Base-by-base conservation (phyloP, 2,888 invertebrate species). In the Fragum fragum region DNA sequence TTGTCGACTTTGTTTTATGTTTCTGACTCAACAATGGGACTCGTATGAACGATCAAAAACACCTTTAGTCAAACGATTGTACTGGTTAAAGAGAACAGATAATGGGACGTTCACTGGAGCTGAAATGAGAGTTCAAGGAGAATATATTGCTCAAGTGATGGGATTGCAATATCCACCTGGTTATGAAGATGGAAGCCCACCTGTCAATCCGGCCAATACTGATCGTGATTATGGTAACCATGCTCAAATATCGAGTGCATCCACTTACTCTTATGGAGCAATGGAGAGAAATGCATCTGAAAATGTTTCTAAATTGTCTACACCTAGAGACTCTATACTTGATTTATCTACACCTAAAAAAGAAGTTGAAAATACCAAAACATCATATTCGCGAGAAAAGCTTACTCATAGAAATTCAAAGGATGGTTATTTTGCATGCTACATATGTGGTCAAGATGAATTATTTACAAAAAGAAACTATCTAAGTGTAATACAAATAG, bases 1-100 rank as follows among this genome's bases (percentile, higher is more conserved):
- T 79, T 98, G 98, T 95, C 96, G 96, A 94, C 96, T 98, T 39
- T 98, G 98, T 95, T 97, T 97, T 95, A 96, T 97, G 72, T 96
- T 98, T 92, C 96, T 98, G 59, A 96, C 97, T 76, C 97, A 98
- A 94, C 98, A 98, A 95, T 98, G 98, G 98, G 97, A 98, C 91
- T 96, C 97, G 85, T 97, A 97, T 94, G 98, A 98, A 95, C 95
- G 97, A 59, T 97, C 97, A 91, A 96, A 96, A 93, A 97, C 97
- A 89, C 98, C 98, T 0, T 97, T 97, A 94, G 96, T 96, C 87
- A 98, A 98, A 94, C 95, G 98, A 73, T 96, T 98, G 92, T 98
- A 98, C 93, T 98, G 98, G 97, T 96, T 98, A 95, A 98, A 98
- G 95, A 95, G 98, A 89, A 96, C 97, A 88, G 98, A 98, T 93